Conservation (phyloP, 2,797 vertebrate genomes). For the Glossophaga mutica region DNA sequence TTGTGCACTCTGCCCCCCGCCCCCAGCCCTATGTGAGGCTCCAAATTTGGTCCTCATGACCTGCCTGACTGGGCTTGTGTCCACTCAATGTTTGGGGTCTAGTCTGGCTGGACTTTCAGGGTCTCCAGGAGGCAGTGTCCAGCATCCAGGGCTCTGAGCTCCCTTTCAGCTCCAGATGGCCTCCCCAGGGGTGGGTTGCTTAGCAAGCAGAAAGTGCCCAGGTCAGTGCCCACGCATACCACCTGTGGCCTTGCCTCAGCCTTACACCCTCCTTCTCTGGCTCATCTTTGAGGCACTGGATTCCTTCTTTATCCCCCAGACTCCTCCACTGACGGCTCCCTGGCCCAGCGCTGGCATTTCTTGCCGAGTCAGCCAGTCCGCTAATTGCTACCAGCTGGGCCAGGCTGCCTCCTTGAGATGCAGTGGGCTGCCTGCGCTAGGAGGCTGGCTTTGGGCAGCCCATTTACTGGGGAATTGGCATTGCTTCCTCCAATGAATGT, state of each 20-base stretch:
- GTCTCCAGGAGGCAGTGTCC: neutral
- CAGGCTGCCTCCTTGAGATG: neutral
- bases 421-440: neutral
- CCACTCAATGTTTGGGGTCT: neutral
- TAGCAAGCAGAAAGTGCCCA: neutral
- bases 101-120: neutral
- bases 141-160: neutral
- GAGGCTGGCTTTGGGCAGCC: neutral
- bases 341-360: neutral
- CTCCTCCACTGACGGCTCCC: neutral
- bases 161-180: neutral
- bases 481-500: neutral
- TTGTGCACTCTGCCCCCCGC: neutral
- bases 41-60: neutral
- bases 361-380: neutral
- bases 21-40: neutral
- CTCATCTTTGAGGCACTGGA: neutral
- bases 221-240: neutral
- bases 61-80: neutral
- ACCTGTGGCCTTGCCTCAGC: neutral
- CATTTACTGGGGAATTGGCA: neutral
- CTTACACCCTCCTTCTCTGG: neutral
- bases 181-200: neutral
- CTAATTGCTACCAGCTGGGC: conserved; percentile 39
- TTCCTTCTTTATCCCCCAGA: neutral